Evolutionary conservation across 2,888 invertebrate genomes (phyloP).

Genomic region (Pocota personata): DNA sequence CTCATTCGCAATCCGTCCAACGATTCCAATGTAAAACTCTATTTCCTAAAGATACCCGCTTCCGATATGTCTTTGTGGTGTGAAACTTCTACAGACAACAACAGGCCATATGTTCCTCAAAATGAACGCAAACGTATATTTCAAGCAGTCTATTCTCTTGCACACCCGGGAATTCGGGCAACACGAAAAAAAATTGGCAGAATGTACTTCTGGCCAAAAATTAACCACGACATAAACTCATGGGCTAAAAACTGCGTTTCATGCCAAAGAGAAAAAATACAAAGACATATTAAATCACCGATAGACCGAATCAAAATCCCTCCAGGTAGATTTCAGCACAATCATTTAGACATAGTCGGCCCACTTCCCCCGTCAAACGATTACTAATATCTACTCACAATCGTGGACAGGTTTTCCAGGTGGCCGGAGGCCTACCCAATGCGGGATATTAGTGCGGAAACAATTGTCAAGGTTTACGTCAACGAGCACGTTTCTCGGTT

Average conservation of each 20-base stretch:
- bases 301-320: too few species aligned
- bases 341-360: too few species aligned
- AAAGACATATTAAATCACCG: neutral
- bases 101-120: conserved; percentile 7
- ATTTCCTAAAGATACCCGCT: neutral
- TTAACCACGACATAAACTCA: neutral
- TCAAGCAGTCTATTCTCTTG: neutral
- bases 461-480: neutral
- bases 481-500: neutral
- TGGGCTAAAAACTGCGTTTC: too few species aligned
- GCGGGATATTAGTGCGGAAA: neutral
- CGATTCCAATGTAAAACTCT: neutral
- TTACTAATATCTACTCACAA: neutral
- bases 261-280: neutral
- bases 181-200: neutral
- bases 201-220: neutral
- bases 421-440: neutral
- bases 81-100: conserved; percentile 2
- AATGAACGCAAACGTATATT: neutral
- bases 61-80: neutral
- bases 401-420: neutral
- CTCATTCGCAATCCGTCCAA: neutral
- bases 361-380: neutral
- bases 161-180: neutral
- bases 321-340: too few species aligned